Evolutionary conservation across 2,888 invertebrate genomes (phyloP), one percentile per base, ranked within the genome.

Genomic region (Craniophora ligustri): DNA sequence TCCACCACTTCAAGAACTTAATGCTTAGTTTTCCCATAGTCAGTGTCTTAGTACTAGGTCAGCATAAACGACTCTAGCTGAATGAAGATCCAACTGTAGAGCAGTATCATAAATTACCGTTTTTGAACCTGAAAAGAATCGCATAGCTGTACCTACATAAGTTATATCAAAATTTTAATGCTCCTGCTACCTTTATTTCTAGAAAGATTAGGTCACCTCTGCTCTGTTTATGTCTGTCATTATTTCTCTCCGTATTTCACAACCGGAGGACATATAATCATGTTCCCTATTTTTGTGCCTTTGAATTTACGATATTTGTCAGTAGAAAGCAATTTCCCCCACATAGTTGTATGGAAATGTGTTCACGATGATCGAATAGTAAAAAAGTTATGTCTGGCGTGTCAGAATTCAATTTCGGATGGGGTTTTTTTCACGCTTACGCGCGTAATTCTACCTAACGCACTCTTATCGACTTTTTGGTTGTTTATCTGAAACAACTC

Each of bases 221-320:
- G n/a, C n/a, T n/a, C n/a, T n/a, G n/a, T 19, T 13, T 3, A 2
- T 7, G 28, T 18, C 28, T 0, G 1, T 14, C 6, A 16, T 14
- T 7, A 19, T 1, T 28, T 2, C 5, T 2, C 13, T 4, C 57
- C 15, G 58, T 76, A 36, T 65, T 62, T 68, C 55, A 19, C 39
- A 30, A 6, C 11, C 16, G 28, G 35, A 44, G 45, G 42, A 50
- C 21, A 56, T 58, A 14, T 50, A 74, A 61, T 68, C 40, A 34
- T 49, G 56, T 67, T 58, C 32, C 53, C 42, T 18, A 45, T 28
- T 3, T 47, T 35, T 18, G 35, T 49, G 36, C 41, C 53, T 55
- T 58, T 60, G 60, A 54, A 67, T 67, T 67, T 44, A 11, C 8
- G 36, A 50, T 51, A 75, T 65, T 68, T 69, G 69, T 71, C 59